Conservation (phyloP, 37 sponge, comb jelly and placozoan genomes). For the Geodia barretti region DNA sequence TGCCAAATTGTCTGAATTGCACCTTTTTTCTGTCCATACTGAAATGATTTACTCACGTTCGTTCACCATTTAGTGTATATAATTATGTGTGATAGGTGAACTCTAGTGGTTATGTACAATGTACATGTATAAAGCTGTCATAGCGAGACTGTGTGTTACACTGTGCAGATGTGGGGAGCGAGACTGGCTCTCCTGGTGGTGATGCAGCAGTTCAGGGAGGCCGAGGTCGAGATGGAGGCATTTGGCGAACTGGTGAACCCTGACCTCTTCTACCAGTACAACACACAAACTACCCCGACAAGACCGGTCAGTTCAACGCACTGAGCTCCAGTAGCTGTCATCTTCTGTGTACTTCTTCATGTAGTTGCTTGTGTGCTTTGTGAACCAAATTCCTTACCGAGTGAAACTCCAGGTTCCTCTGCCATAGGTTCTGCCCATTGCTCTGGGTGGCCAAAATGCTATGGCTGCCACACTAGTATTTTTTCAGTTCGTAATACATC, state of each 20-base stretch:
- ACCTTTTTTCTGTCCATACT: no score
- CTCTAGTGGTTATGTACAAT: background rate
- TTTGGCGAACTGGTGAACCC: slow-evolving; percentile 82
- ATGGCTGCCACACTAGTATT: background rate
- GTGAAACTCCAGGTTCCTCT: background rate
- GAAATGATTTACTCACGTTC: no score
- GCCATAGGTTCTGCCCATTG: background rate
- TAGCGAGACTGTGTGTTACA: background rate
- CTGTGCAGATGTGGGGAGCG: slow-evolving; percentile 80
- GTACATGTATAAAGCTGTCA: background rate
- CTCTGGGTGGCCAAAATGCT: no score
- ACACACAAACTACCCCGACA: slow-evolving; percentile 75
- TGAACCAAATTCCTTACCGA: no score
- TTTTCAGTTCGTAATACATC: no score
- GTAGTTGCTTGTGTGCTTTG: no score
- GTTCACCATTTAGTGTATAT: no score
- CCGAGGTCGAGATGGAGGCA: slow-evolving; percentile 71
- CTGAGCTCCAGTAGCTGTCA: background rate
- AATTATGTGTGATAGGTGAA: no score
- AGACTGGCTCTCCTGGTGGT: slow-evolving; percentile 69
- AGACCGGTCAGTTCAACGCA: slow-evolving; percentile 44
- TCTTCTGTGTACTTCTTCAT: no score
- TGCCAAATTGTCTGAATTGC: no score
- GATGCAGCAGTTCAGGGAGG: slow-evolving; percentile 59
- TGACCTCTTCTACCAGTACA: slow-evolving; percentile 89